These are phyloP conservation scores for Sphinx pinastri DNA, from an alignment of 2,888 invertebrate species.

Conservation along the genomic window DNA sequence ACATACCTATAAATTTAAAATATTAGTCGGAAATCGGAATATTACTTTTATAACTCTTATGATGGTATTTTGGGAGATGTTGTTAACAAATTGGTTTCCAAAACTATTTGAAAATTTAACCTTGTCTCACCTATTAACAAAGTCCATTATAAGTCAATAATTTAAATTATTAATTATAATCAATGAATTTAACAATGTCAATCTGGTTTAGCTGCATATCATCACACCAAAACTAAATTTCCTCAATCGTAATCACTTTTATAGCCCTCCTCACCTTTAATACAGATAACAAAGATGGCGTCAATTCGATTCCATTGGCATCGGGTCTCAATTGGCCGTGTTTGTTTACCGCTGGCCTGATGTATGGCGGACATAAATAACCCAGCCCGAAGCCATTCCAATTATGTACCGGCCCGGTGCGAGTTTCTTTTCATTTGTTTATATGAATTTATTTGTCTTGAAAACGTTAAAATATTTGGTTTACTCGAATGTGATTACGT, in stretches of 20 bases:
- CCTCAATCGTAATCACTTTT: neutral
- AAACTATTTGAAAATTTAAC: too few relatives aligned
- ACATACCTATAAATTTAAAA: too few relatives aligned
- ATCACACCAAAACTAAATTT: too few relatives aligned
- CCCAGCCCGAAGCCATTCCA: conserved; percentile 65
- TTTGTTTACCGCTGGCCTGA: conserved; percentile 65
- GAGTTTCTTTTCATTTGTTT: conserved; percentile 26
- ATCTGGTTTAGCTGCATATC: too few relatives aligned
- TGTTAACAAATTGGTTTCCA: too few relatives aligned
- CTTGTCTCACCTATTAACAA: too few relatives aligned
- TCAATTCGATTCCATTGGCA: conserved; percentile 32
- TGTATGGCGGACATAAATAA: conserved; percentile 73
- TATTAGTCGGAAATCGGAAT: too few relatives aligned
- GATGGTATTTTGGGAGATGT: too few relatives aligned
- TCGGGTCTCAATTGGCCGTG: conserved; percentile 44
- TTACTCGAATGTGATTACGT: neutral
- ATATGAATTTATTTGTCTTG: conserved; percentile 4
- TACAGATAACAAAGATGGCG: conserved; percentile 26
- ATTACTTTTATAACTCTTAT: too few relatives aligned
- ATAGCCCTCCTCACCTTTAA: neutral
- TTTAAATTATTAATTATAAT: too few relatives aligned
- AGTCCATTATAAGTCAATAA: too few relatives aligned
- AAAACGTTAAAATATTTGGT: neutral
- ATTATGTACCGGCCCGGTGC: conserved; percentile 49
- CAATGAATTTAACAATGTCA: too few relatives aligned